A percentile compares a stretch with the other conserved stretches of the same genome.
These are phyloP conservation scores for Chiridota heheva DNA, from an alignment of 35 echinoderm and acorn worm genomes.

Conservation along the genomic window DNA sequence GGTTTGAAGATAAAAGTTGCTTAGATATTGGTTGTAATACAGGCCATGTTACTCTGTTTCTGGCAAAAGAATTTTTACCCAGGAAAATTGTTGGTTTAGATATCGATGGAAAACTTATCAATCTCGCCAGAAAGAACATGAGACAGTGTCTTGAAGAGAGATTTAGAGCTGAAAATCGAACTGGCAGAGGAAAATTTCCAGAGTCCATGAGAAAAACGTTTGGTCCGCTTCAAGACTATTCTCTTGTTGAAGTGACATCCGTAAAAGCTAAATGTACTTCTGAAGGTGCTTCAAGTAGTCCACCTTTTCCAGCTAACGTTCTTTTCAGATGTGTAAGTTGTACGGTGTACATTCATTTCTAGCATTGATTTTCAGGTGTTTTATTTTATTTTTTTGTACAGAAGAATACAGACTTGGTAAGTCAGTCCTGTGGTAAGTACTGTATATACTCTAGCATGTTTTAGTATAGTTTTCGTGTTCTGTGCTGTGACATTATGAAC, in stretches of 20 bases:
- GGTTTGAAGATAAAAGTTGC: slow-evolving; percentile 88
- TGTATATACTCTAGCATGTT: no score
- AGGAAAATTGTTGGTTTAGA: slow-evolving; percentile 83
- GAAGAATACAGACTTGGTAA: no score
- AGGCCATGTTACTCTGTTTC: slow-evolving; percentile 84
- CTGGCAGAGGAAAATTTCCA: slow-evolving; percentile 62
- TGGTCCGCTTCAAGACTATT: slow-evolving; percentile 46
- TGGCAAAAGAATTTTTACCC: slow-evolving; percentile 79
- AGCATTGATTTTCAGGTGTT: no score
- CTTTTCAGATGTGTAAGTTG: slow-evolving; percentile 98
- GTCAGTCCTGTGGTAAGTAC: no score
- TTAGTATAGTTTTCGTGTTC: no score
- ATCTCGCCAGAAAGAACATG: slow-evolving; percentile 86
- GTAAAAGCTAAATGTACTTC: not conserved
- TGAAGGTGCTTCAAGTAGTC: not conserved
- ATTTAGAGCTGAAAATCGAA: not conserved
- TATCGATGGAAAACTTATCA: slow-evolving; percentile 88
- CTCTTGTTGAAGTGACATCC: not conserved
- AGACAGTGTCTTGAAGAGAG: slow-evolving; percentile 72
- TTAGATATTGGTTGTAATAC: slow-evolving; percentile 99
- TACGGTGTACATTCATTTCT: no score
- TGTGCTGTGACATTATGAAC: no score
- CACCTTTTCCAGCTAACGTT: slow-evolving; percentile 77
- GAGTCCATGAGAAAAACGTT: slow-evolving; percentile 69
- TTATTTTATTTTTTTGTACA: no score